Conservation (phyloP, 2,888 invertebrate species). For the Megalurothrips usitatus region DNA sequence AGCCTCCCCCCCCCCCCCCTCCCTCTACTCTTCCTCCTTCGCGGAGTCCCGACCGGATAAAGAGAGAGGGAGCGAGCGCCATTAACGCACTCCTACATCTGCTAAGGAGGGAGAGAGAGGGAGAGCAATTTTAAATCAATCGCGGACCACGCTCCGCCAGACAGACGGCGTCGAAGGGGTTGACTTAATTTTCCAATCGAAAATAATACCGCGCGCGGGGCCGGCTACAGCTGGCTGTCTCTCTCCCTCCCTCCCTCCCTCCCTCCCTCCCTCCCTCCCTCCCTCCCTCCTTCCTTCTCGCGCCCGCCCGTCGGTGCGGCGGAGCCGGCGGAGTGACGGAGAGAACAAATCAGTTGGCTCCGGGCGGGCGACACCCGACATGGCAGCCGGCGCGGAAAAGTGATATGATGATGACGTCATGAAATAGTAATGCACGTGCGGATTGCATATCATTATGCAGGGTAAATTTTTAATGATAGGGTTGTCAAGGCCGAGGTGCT, state of each 20-base stretch:
- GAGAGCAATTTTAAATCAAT: background rate
- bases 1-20: background rate
- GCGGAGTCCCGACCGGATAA: background rate
- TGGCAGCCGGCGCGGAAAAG: background rate
- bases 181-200: background rate
- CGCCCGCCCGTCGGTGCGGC: background rate
- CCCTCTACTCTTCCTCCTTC: too few species aligned
- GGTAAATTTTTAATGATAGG: background rate
- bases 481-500: background rate
- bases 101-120: background rate
- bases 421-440: background rate
- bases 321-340: background rate
- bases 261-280: too few species aligned
- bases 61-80: background rate
- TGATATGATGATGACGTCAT: conserved; percentile 2
- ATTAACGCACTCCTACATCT: too few species aligned
- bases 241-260: too few species aligned
- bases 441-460: background rate
- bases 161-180: conserved; percentile 11
- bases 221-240: too few species aligned
- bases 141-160: background rate
- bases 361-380: background rate
- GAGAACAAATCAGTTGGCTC: background rate
- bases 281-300: too few species aligned
- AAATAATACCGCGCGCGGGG: background rate